These are phyloP conservation scores for Chaetura pelagica DNA, from an alignment of 2,113 vertebrate species.

Conservation along the genomic window DNA sequence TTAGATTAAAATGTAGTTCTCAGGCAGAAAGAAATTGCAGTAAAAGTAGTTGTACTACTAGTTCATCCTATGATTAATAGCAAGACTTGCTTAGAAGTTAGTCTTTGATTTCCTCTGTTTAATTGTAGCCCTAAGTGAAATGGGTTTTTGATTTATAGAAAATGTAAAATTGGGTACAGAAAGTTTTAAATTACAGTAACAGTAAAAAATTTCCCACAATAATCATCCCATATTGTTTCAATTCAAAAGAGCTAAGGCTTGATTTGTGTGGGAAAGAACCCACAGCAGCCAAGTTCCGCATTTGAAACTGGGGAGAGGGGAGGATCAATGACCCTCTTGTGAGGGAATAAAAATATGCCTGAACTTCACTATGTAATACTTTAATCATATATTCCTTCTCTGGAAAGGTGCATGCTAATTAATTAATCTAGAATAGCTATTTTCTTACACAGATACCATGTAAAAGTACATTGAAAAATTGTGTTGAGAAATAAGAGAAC, in stretches of 20 bases:
- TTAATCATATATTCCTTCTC: not conserved
- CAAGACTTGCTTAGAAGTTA: constrained; percentile 52
- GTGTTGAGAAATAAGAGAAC: not conserved
- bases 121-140: constrained; percentile 65
- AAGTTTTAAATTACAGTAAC: constrained; percentile 70
- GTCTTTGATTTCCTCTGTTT: constrained; percentile 67
- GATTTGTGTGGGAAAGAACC: constrained; percentile 48
- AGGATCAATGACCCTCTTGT: constrained; percentile 41
- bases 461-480: not conserved
- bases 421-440: not conserved
- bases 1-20: constrained; percentile 35
- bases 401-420: not conserved
- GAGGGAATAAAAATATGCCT: constrained; percentile 39
- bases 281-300: constrained; percentile 55
- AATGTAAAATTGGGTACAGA: constrained; percentile 68
- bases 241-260: constrained; percentile 49
- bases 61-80: constrained; percentile 65
- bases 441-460: not conserved
- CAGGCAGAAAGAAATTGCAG: not conserved
- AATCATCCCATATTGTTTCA: constrained; percentile 70
- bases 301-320: constrained; percentile 36
- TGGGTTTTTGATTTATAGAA: constrained; percentile 74
- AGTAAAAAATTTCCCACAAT: constrained; percentile 70
- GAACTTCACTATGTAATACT: not conserved
- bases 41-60: constrained; percentile 56